Base-by-base conservation (phyloP, 1,140 invertebrate species). In the Brachionus paranguensis region DNA sequence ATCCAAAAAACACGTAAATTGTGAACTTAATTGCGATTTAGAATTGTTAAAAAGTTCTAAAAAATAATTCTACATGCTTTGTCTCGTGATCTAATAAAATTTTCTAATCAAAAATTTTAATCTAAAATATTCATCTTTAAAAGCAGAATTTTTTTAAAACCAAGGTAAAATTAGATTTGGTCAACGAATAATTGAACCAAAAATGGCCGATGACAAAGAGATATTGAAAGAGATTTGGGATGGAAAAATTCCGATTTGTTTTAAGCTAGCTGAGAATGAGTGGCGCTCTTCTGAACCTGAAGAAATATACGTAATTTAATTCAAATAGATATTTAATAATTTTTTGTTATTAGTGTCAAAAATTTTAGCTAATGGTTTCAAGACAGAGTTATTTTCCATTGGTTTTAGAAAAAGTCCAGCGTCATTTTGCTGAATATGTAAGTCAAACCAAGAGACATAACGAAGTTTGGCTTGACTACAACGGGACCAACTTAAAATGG, bases 391-490 rank as follows among this genome's bases (percentile, higher is more conserved):
- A 99, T 90, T 96, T 99, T 90, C 95, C 96, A 72, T 90, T 99
- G 81, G 95, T 97, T 72, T 95, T 95, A 53, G 96, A 98, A 87
- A 98, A 98, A 92, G 95, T 96, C 84, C 92, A 93, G 86, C 95
- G 95, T 89, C 94, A 97, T 90, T 97, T 97, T 89, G 90, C 93
- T 83, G 92, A 93, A 85, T 94, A 93, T 88, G 92, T 96, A 87
- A 92, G 93, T 72, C 92, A 93, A 87, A 20, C 81, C 11, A 68
- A 70, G 24, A 83, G 70, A 12, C 94, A 95, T 85, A 93, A 94
- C 88, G 92, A 97, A 88, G 94, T 98, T 92, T 99, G 96, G 96
- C 90, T 99, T 53, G 96, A 98, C 87, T 96, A 92, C 87, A 95
- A 96, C 91, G 95, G 95, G 20, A 93, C 92, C 84, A 95, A 96